Evolutionary conservation across 2,888 invertebrate species (phyloP), one percentile per base, ranked within the genome.

Genomic region (Morinoia aosen): DNA sequence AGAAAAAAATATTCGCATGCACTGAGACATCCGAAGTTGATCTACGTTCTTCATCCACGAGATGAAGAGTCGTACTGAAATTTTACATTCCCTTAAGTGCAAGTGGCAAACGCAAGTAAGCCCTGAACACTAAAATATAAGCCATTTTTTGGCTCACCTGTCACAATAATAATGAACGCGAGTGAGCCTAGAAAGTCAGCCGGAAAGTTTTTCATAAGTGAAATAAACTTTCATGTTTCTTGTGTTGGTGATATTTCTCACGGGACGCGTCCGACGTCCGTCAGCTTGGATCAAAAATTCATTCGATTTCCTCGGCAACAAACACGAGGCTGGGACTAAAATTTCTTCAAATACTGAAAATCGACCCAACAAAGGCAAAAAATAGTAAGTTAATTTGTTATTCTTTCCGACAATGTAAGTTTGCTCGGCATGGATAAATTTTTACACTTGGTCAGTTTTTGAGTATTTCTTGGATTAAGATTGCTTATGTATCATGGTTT

Each of bases 241-340:
- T 76, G 33, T 33, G 76, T 76, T 14, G 11, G 3, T 11, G 90
- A 48, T 48, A 48, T 90, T 90, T 48, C 90, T 90, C 90, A 10
- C 14, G 90, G 90, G 90, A 90, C 40, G 48, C 39, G 90, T 39
- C 40, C 16, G 48, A 33, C 40, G 48, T 90, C 90, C 12, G 90
- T 48, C 90, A 90, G 90, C 90, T 40, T 16, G 40, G 90, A 90
- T 90, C 39, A 90, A 90, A 90, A 90, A 90, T 90, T 90, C 90
- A 90, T 90, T 90, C 90, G 90, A 90, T 90, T 90, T 90, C 39
- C 40, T 76, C 33, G 76, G 33, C 76, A 33, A 76, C 76, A 76
- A 76, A 76, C 33, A 76, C 76, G 33, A 76, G 2, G 7, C 76
- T 1, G 25, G 33, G 76, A 76, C 76, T 76, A 76, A 76, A 76